Conservation (phyloP, 2,113 vertebrate genomes). For the Xiphophorus couchianus region DNA sequence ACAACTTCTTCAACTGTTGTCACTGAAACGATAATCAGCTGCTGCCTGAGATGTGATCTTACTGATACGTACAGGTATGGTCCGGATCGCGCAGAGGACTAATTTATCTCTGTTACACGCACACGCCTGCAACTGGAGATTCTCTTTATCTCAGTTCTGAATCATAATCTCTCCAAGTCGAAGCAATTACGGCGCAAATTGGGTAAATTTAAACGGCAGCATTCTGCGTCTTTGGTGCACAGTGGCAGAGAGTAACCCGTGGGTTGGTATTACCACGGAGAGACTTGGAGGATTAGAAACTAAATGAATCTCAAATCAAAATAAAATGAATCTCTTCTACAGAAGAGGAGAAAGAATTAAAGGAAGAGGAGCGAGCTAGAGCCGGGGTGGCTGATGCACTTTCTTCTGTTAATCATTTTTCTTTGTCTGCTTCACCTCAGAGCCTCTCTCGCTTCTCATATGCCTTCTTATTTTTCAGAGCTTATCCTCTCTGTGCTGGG, state of each 20-base stretch:
- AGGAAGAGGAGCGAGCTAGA: background rate
- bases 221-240: constrained; percentile 29
- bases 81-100: background rate
- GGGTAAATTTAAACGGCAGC: constrained; percentile 44
- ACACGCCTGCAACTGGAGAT: constrained; percentile 25
- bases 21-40: background rate
- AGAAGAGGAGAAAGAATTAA: constrained; percentile 24
- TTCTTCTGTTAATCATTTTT: constrained; percentile 53
- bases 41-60: background rate
- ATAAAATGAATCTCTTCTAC: constrained; percentile 58
- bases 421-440: constrained; percentile 23
- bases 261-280: constrained; percentile 48
- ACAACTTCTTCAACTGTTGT: background rate
- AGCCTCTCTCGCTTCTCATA: background rate
- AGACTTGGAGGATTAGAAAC: constrained; percentile 48
- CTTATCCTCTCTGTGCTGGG: background rate
- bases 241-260: constrained; percentile 31
- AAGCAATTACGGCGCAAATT: constrained; percentile 52
- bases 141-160: constrained; percentile 27
- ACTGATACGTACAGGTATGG: background rate
- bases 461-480: background rate
- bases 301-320: constrained; percentile 67
- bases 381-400: constrained; percentile 22
- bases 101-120: constrained; percentile 32
- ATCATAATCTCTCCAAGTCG: constrained; percentile 47